Evolutionary conservation across 2,797 vertebrate genomes (phyloP).

Genomic region (Pachyuromys duprasi): DNA sequence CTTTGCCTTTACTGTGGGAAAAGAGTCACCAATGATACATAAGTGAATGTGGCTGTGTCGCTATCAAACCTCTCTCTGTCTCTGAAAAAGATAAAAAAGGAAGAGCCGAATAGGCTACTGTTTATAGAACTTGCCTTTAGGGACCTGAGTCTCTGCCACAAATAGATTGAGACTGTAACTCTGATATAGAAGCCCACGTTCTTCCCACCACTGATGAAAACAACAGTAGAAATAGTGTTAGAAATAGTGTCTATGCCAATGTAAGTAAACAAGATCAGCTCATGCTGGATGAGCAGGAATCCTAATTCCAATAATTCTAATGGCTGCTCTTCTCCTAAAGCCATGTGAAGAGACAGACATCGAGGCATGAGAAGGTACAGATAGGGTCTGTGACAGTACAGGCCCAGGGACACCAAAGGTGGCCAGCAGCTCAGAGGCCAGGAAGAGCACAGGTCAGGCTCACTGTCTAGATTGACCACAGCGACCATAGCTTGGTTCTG

Average conservation of each 20-base stretch:
- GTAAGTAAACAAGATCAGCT: slow-evolving; percentile 1
- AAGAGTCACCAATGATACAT: background rate
- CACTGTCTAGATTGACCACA: background rate
- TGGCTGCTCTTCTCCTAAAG: background rate
- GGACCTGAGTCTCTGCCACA: background rate
- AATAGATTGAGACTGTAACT: background rate
- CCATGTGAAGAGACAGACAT: background rate
- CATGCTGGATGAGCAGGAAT: background rate
- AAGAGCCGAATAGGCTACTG: background rate
- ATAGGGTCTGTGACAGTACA: background rate
- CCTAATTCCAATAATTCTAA: background rate
- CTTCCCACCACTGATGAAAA: background rate
- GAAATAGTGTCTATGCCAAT: background rate
- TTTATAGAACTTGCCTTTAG: background rate
- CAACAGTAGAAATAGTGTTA: background rate
- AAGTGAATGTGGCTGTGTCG: background rate
- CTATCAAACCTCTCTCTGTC: background rate
- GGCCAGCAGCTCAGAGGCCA: background rate
- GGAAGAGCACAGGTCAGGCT: background rate
- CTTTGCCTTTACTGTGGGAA: background rate
- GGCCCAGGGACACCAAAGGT: background rate
- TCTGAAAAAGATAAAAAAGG: background rate
- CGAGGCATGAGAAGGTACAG: background rate
- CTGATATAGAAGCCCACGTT: background rate
- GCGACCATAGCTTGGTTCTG: background rate